phyloP scores from a whole-genome alignment of 1,140 invertebrate species.

The Macrostomum lignano region DNA sequence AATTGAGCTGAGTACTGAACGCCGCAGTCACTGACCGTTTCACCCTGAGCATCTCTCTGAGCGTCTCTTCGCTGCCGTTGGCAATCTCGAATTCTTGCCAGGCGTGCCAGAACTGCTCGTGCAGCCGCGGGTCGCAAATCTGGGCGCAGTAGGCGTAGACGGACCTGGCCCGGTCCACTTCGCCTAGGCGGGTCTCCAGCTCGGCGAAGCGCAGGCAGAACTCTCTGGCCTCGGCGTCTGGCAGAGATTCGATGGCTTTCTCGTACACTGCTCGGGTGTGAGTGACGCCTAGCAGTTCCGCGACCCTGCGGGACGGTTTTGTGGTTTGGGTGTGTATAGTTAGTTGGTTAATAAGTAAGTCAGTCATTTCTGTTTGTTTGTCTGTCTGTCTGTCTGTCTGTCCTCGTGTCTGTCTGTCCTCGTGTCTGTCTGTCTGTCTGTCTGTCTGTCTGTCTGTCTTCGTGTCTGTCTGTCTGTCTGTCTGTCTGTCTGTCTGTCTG shows the following conservation, averaged over 20 bases:
- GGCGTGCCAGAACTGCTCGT: constrained; percentile 80
- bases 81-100: constrained; percentile 99
- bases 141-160: constrained; percentile 93
- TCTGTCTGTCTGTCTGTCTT: no score
- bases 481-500: no score
- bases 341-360: no score
- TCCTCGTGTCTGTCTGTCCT: no score
- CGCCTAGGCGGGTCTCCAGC: constrained; percentile 83
- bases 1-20: constrained; percentile 40
- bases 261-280: constrained; percentile 87
- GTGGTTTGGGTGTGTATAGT: no score
- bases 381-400: no score
- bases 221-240: constrained; percentile 59
- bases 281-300: constrained; percentile 81
- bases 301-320: constrained; percentile 80
- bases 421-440: no score
- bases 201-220: constrained; percentile 89
- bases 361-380: no score
- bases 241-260: constrained; percentile 72
- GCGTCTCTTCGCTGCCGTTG: constrained; percentile 98
- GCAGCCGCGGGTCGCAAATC: constrained; percentile 85
- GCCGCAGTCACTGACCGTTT: constrained; percentile 83
- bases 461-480: no score
- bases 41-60: constrained; percentile 90
- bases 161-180: constrained; percentile 76